Conservation (phyloP, 2,113 vertebrate genomes). For the Sylvia atricapilla region DNA sequence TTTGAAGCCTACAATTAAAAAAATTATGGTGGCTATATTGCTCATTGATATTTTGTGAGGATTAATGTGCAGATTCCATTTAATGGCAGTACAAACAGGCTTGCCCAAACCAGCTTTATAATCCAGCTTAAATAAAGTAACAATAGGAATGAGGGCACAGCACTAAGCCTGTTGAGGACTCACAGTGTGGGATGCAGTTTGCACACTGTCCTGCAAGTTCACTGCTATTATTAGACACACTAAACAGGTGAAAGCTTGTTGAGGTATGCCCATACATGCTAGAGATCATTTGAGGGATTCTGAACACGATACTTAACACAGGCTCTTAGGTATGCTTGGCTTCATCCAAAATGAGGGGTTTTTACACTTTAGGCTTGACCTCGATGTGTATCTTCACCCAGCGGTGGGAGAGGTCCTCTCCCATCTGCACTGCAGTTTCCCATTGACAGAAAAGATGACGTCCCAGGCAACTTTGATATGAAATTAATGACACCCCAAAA, state of each 20-base stretch:
- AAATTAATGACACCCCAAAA: background rate
- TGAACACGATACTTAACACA: background rate
- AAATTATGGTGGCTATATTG: background rate
- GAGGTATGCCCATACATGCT: background rate
- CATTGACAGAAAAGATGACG: background rate
- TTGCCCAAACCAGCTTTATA: constrained; percentile 35
- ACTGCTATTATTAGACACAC: constrained; percentile 14
- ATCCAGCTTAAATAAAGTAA: constrained; percentile 46
- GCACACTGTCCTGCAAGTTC: background rate
- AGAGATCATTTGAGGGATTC: background rate
- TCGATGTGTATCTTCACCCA: background rate
- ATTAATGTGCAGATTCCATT: constrained; percentile 15
- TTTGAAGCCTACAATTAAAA: background rate
- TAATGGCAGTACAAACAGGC: constrained; percentile 24
- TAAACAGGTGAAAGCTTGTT: background rate
- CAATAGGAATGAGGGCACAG: constrained; percentile 36
- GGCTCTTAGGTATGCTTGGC: background rate
- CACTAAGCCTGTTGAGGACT: background rate
- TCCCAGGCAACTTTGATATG: background rate
- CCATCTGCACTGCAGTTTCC: background rate
- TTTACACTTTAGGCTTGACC: background rate
- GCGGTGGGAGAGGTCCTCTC: background rate
- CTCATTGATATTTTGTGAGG: constrained; percentile 14
- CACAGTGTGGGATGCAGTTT: background rate
- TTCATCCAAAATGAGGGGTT: background rate